Evolutionary conservation across 2,888 invertebrate genomes (phyloP), one percentile per base, ranked within the genome.

Genomic region (Thecophora atra): DNA sequence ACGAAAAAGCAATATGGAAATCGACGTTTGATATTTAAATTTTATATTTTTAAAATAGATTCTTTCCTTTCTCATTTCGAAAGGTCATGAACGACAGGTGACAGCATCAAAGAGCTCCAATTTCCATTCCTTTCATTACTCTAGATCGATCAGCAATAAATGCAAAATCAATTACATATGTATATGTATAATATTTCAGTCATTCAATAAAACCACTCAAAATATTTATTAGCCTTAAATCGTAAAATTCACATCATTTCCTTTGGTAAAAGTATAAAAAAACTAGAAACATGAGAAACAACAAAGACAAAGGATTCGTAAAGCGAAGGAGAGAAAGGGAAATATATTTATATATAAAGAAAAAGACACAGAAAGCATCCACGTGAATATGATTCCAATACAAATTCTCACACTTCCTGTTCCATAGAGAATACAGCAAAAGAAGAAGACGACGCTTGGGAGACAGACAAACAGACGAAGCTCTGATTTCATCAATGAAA

Each of bases 341-440:
- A 7, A 19, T n/a, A 19, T n/a, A 54, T 13, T 54, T 21, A 13
- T 24, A 19, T 2, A 19, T 21, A 56, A 17, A 17, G n/a, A 21
- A 11, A 47, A 11, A 47, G 47, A 11, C 3, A 17, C 6, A 13
- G 17, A 58, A 58, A 24, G 8, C 5, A 58, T 15, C 26, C 15
- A 15, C 26, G 8, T 30, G 30, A 30, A 30, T 30, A 30, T 26
- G 42, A 51, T 51, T 70, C 52, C 28, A 37, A 30, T 70, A 63
- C 70, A 37, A 70, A 70, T 70, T 30, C 70, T 70, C 70, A 70
- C 70, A 70, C 70, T 70, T 70, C 70, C 70, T 70, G 70, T 70
- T 11, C 17, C 24, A 44, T 24, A 13, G n/a, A n/a, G 62, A 62
- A 37, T 11, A 28, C 30, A 28, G 15, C 1, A 37, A 19, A 24